A percentile compares a stretch with the other conserved stretches of the same genome.
These are phyloP conservation scores for Rhyacichthys aspro DNA, from an alignment of 2,797 vertebrate species.

Conservation along the genomic window DNA sequence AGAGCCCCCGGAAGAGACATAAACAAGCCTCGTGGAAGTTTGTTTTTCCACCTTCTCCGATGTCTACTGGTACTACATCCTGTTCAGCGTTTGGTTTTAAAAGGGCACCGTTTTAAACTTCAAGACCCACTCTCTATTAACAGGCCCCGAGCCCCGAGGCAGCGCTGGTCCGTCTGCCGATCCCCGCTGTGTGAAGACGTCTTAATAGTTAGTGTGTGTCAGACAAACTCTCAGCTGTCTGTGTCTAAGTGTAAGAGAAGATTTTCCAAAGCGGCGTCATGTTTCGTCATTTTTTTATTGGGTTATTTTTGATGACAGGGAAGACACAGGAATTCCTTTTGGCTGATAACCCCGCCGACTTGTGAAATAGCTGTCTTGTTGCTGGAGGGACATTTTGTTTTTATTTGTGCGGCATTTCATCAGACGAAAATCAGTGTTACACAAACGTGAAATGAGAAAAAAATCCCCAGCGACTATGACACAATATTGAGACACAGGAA, in stretches of 20 bases:
- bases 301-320: constrained; percentile 2
- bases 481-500: background rate
- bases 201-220: constrained; percentile 34
- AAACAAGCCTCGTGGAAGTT: constrained; percentile 65
- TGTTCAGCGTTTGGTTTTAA: constrained; percentile 64
- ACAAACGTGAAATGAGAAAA: constrained; percentile 11
- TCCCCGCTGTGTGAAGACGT: constrained; percentile 61
- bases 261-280: constrained; percentile 30
- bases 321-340: constrained; percentile 27
- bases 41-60: constrained; percentile 29
- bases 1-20: constrained; percentile 40
- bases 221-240: constrained; percentile 41
- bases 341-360: constrained; percentile 16
- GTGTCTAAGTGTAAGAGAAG: constrained; percentile 16
- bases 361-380: constrained; percentile 37
- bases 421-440: constrained; percentile 14
- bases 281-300: constrained; percentile 26
- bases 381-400: constrained; percentile 31
- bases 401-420: constrained; percentile 14
- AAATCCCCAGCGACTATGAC: constrained; percentile 12
- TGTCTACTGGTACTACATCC: constrained; percentile 48
- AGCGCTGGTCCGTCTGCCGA: constrained; percentile 46
- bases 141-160: constrained; percentile 53
- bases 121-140: constrained; percentile 52
- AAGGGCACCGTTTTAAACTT: constrained; percentile 57